Evolutionary conservation across 2,113 vertebrate genomes (phyloP), one percentile per base, ranked within the genome.

Genomic region (Eidolon helvum): DNA sequence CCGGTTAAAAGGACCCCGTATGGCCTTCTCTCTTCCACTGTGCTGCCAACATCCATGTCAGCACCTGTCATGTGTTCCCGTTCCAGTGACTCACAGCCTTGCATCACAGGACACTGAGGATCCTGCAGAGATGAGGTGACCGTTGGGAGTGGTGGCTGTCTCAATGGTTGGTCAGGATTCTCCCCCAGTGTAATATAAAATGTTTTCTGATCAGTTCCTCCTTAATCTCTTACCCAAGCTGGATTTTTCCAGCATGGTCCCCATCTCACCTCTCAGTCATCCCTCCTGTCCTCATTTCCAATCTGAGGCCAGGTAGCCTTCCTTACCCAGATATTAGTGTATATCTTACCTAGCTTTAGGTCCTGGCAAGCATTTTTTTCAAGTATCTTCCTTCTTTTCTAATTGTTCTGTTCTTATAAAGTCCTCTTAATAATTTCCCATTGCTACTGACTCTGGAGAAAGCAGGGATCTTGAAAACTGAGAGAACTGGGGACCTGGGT

Each of bases 251-350:
- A 38, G 55, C 30, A 8, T 10, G 43, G 35, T 71, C 12, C 21
- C 33, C 22, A 21, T 28, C 28, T 24, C 40, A 45, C 4, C 33
- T 18, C 74, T 33, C 10, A 53, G 74, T n/a, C n/a, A n/a, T 53
- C 33, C 65, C 30, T 50, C 8, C 10, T 10, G 12, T 16, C 50
- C 80, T 50, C 48, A 15, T 12, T 65, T 35, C 30, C 33, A 0
- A 35, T 30, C 26, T 7, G 12, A 16, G 2, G 4, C 30, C 68
- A 28, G 0, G 4, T 0, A 11, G 15, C 18, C 33, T 1, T n/a
- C 28, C 72, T n/a, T 22, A 33, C 6, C 40, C 14, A 33, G 24
- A 7, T 15, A 1, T 50, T 4, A n/a, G 59, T 14, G 2, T 26
- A 33, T 4, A 2, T 16, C 33, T 28, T 21, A 15, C 45, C 22